Evolutionary conservation across 2,888 invertebrate species (phyloP).

Genomic region (Drosophila neoperkinsi): DNA sequence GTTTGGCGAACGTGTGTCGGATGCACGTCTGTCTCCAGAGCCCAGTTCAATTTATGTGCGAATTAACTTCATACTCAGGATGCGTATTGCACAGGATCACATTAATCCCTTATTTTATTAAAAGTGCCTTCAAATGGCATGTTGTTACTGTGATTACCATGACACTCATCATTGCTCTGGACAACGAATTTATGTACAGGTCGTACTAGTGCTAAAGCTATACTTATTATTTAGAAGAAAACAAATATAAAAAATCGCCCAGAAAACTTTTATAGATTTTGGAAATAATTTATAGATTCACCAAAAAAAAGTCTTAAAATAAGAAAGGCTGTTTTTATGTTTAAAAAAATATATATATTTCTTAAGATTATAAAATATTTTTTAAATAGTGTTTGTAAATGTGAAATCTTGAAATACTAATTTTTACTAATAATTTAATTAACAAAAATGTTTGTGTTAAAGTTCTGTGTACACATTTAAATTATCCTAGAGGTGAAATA

Average conservation of each 20-base stretch:
- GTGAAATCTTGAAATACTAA: background rate
- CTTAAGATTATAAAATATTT: background rate
- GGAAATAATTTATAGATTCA: too few species aligned
- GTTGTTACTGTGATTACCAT: slow-evolving; percentile 11
- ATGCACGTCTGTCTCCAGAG: slow-evolving; percentile 15
- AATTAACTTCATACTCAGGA: slow-evolving; percentile 11
- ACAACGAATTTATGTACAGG: slow-evolving; percentile 6
- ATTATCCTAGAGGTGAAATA: background rate
- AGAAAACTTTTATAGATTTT: background rate
- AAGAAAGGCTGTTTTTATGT: background rate
- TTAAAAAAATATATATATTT: background rate
- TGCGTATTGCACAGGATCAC: slow-evolving; percentile 21
- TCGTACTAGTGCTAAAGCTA: slow-evolving; percentile 5
- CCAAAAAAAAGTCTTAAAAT: background rate
- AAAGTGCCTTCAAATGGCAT: slow-evolving; percentile 39
- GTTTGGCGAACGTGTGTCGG: slow-evolving; percentile 65
- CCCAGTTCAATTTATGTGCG: slow-evolving; percentile 28
- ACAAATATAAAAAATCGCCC: background rate
- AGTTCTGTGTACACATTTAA: background rate
- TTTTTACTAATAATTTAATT: background rate
- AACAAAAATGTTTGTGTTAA: background rate
- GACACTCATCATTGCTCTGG: slow-evolving; percentile 20
- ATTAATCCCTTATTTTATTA: slow-evolving; percentile 34
- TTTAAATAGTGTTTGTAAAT: background rate
- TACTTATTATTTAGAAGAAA: slow-evolving; percentile 31